phyloP scores from a whole-genome alignment of 1,140 invertebrate species.

The Drosophila repletoides region DNA sequence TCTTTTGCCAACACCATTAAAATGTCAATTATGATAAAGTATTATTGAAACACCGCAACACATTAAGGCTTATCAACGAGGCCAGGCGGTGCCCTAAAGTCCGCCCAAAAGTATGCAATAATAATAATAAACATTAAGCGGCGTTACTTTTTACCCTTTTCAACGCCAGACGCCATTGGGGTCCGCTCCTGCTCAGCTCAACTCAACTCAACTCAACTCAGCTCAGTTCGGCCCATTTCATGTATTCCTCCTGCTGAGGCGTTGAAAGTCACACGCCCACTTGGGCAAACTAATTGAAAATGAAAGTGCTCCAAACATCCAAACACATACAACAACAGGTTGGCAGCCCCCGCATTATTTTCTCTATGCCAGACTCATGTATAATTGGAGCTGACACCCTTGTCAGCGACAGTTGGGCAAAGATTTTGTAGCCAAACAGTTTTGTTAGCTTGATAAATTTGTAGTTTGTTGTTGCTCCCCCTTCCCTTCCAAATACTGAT shows the following conservation, averaged over 20 bases:
- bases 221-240: slow-evolving; percentile 31
- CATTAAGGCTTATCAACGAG: slow-evolving; percentile 70
- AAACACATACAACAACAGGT: slow-evolving; percentile 54
- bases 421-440: slow-evolving; percentile 60
- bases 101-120: slow-evolving; percentile 58
- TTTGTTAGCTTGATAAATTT: slow-evolving; percentile 64
- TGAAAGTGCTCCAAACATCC: slow-evolving; percentile 53
- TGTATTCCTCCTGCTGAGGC: slow-evolving; percentile 48
- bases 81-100: slow-evolving; percentile 33
- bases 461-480: slow-evolving; percentile 30
- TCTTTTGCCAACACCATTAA: slow-evolving; percentile 62
- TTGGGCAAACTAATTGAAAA: slow-evolving; percentile 75
- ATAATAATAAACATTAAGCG: slow-evolving; percentile 77
- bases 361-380: slow-evolving; percentile 40
- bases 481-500: no score
- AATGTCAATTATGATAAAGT: slow-evolving; percentile 81
- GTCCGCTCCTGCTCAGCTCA: neutral
- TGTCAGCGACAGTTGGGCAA: slow-evolving; percentile 58
- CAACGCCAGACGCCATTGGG: slow-evolving; percentile 32
- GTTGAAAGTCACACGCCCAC: slow-evolving; percentile 76
- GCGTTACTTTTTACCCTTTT: slow-evolving; percentile 66
- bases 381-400: slow-evolving; percentile 75
- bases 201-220: neutral
- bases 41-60: slow-evolving; percentile 74
- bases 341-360: slow-evolving; percentile 10